Conservation (phyloP, 2,888 invertebrate species). For the Netelia fuscicornis region DNA sequence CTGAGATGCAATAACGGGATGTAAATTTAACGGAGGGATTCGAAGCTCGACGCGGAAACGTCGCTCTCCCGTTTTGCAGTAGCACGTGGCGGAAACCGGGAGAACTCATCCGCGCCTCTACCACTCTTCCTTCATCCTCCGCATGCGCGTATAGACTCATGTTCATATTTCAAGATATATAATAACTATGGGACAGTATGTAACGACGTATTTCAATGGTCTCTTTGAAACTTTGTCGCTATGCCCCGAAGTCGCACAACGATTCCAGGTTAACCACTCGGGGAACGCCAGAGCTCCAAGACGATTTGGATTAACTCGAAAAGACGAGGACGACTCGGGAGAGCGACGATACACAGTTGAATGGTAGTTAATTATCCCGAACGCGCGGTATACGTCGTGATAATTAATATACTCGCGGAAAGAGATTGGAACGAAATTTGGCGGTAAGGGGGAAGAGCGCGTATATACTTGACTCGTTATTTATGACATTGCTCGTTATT, state of each 20-base stretch:
- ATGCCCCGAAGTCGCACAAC: constrained; percentile 47
- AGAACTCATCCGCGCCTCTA: constrained; percentile 58
- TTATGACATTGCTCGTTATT: constrained; percentile 14
- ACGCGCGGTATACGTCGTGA: constrained; percentile 52
- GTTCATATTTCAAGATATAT: neutral
- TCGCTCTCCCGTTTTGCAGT: constrained; percentile 53
- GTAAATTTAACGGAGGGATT: constrained; percentile 67
- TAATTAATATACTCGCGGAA: constrained; percentile 62
- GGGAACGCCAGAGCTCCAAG: constrained; percentile 10
- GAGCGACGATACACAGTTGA: constrained; percentile 13
- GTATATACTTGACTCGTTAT: constrained; percentile 40
- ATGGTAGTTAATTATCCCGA: constrained; percentile 58
- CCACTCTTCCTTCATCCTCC: constrained; percentile 17
- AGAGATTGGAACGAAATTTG: constrained; percentile 48
- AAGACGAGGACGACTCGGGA: neutral
- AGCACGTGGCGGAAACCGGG: constrained; percentile 65
- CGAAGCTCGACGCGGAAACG: constrained; percentile 67
- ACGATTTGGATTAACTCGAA: constrained; percentile 46
- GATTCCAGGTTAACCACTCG: constrained; percentile 51
- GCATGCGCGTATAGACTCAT: constrained; percentile 8
- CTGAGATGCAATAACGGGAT: constrained; percentile 65
- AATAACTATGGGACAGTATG: neutral
- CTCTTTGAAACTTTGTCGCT: constrained; percentile 47
- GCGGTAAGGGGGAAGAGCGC: neutral
- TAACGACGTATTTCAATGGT: constrained; percentile 55